Evolutionary conservation across 64 coral and sea anemone genomes (phyloP).

Genomic region (Trachythela sp.): DNA sequence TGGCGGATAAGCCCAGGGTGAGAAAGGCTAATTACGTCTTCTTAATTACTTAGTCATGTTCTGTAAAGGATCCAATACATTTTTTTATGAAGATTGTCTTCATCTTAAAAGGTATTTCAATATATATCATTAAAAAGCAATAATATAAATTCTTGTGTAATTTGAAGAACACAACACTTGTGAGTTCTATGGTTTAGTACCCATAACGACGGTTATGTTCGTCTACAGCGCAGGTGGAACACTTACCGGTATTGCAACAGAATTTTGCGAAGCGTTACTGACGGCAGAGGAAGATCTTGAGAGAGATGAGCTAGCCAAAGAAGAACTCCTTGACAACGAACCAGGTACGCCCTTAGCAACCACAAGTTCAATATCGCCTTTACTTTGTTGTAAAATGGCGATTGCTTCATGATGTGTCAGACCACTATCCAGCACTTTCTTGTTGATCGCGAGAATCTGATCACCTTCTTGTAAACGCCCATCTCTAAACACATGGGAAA

Average conservation of each 20-base stretch:
- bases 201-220: too few relatives aligned
- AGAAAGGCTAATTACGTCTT: too few relatives aligned
- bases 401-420: conserved; percentile 94
- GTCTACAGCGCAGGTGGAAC: too few relatives aligned
- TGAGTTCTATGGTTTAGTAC: too few relatives aligned
- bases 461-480: conserved; percentile 88
- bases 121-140: too few relatives aligned
- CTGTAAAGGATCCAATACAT: too few relatives aligned
- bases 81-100: too few relatives aligned
- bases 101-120: too few relatives aligned
- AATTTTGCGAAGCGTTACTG: conserved; percentile 68
- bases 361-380: conserved; percentile 82
- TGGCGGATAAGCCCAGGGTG: too few relatives aligned
- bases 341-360: conserved; percentile 87
- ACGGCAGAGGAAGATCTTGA: conserved; percentile 80
- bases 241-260: conserved; percentile 65
- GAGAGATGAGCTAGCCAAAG: conserved; percentile 71
- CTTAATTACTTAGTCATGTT: too few relatives aligned
- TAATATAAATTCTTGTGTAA: too few relatives aligned
- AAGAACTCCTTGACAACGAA: conserved; percentile 75
- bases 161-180: too few relatives aligned
- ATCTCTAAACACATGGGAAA: conserved; percentile 44
- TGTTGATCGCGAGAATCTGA: conserved; percentile 92
- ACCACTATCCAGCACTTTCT: conserved; percentile 75
- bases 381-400: conserved; percentile 85